Base-by-base conservation (phyloP, 2,113 vertebrate genomes). In the Drymodes brunneopygia region DNA sequence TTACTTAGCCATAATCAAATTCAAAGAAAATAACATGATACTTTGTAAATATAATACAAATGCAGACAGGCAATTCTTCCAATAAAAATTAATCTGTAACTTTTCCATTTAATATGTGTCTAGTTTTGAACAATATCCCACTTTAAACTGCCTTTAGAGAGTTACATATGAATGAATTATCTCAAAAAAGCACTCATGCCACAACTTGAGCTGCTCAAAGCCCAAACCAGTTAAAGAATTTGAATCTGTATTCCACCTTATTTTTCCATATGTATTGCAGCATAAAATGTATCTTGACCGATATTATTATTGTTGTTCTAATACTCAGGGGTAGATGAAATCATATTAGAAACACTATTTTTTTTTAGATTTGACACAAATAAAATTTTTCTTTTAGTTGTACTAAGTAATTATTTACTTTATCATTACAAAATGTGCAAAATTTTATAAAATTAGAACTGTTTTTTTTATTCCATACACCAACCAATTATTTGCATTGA, bases 1-100 rank as follows among this genome's bases (percentile, higher is more conserved):
- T 97, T 25, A 53, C 86, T 97, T 54, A 95, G 88, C 77, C 78
- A 96, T 95, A 97, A 98, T 98, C 98, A 96, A 97, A 98, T 88
- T 97, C 56, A 85, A 95, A 80, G 21, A 95, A 91, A 83, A 61
- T 1, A 42, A 38, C 11, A 40, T 42, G 35, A 82, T 66, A 89
- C 20, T 97, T 74, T 92, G 67, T 91, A 92, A 94, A 93, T 97
- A 97, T 96, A 97, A 94, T 97, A 96, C 6, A 95, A 98, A 96
- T 50, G 87, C 69, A 75, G 66, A 88, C 35, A 56, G 90, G 57
- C 88, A 97, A 97, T 79, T 96, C 56, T 82, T 83, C 92, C 62
- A 60, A 54, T 94, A 58, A 95, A 94, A 87, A 88, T 53, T 36
- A 74, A 82, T 93, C 75, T 92, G n/a, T 84, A 92, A 87, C 75